Percentiles rank a stretch among this genome's conserved stretches.
Evolutionary conservation across 1,140 invertebrate genomes (phyloP).

Genomic region (Drosophila fuyamai): DNA sequence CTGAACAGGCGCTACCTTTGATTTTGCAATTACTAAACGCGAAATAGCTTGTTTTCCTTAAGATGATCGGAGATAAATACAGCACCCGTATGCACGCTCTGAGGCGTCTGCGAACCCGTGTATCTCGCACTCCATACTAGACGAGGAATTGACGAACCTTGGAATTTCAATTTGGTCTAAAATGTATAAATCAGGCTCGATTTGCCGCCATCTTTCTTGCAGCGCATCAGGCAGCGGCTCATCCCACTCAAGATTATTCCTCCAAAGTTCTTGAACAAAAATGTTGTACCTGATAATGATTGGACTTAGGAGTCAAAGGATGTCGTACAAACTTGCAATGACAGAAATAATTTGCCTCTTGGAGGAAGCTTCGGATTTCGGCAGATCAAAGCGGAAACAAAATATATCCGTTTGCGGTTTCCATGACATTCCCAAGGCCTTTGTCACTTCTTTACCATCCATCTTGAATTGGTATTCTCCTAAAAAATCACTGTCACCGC

Average conservation of each 20-base stretch:
- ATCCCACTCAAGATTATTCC: neutral
- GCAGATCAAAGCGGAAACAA: neutral
- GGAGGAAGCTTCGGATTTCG: neutral
- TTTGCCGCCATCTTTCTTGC: neutral
- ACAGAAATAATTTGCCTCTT: neutral
- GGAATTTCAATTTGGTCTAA: too few relatives aligned
- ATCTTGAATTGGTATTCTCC: neutral
- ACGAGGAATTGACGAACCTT: too few relatives aligned
- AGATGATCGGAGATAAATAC: neutral
- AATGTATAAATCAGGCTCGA: neutral
- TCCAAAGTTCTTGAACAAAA: neutral
- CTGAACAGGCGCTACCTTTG: too few relatives aligned
- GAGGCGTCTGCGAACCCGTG: neutral
- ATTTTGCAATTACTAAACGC: too few relatives aligned
- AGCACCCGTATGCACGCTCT: neutral
- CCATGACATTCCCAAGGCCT: conserved; percentile 1
- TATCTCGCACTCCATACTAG: too few relatives aligned
- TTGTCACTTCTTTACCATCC: neutral
- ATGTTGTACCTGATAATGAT: neutral
- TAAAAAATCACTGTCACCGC: neutral
- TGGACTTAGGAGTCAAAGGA: neutral
- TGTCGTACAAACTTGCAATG: neutral
- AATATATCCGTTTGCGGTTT: neutral
- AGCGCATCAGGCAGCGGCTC: neutral
- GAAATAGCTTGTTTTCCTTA: too few relatives aligned